Evolutionary conservation across 2,888 invertebrate species (phyloP), one percentile per base, ranked within the genome.

Genomic region (Euplexia lucipara): DNA sequence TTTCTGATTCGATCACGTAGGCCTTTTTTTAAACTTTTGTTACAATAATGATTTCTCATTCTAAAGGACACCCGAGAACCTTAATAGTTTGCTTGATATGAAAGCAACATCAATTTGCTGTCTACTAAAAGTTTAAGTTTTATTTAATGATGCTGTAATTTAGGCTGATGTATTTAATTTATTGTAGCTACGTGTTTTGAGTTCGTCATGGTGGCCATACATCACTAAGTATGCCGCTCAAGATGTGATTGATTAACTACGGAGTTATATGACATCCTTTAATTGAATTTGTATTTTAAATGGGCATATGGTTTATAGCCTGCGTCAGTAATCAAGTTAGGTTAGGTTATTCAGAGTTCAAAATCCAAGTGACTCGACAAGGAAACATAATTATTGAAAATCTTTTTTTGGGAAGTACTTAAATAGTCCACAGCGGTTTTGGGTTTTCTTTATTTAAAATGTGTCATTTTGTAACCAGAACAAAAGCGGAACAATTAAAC

Each of bases 191-290:
- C 37, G 26, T 22, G 9, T 8, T n/a, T 12, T 34, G 9, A 39
- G 1, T 39, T 12, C 2, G 6, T 18, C 9, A 34, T 37, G 32
- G 18, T 42, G 32, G 20, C 3, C 10, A 57, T 44, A 52, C 54
- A 30, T 58, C 39, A 39, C n/a, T 14, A n/a, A n/a, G n/a, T n/a
- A 14, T 12, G 3, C 12, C 22, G 12, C 0, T 14, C 14, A 47
- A 12, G 18, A 42, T 16, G 39, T 37, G 51, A 39, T 47, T 70
- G 48, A 68, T 59, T 53, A 51, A 72, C 34, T 5, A 51, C 42
- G 26, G 20, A 26, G 14, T 14, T 32, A 16, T 18, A 16, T 18
- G 26, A 42, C 1, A n/a, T n/a, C 32, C 4, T 30, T 30, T 20
- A 34, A 22, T 39, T 34, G 67, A 20, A 39, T 73, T 65, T 35